Evolutionary conservation across 2,888 invertebrate species (phyloP), one percentile per base, ranked within the genome.

Genomic region (Nymphalis urticae): DNA sequence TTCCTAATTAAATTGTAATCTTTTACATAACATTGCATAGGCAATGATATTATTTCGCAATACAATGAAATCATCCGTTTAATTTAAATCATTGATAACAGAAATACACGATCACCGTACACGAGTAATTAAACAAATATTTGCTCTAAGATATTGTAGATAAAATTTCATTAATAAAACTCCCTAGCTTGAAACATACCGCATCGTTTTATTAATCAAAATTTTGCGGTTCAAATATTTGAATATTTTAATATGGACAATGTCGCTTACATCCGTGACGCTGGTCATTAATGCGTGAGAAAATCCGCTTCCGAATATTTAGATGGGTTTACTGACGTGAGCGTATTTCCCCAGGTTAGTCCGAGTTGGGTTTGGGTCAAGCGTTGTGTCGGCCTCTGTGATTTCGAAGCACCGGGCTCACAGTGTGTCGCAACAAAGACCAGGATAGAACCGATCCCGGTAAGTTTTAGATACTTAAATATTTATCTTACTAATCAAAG

Each of bases 331-430:
- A 68, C 75, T 81, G 80, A 82, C 78, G 79, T 70, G 68, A 42
- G 66, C 72, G 81, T 84, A 72, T 83, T 85, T 88, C 84, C 85
- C 83, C 88, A 92, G 92, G 83, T 92, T 73, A 87, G 80, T 70
- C 92, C 92, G 5, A 83, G 87, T 56, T 85, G 88, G 7, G 88
- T 90, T 70, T 92, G 92, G 92, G 88, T 92, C 65, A 90, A 90
- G 74, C 82, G 89, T 16, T 92, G 92, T 76, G 86, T 88, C 64
- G 92, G 92, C 10, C 84, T 90, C 62, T 92, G 92, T 79, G 87
- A 88, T 78, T 86, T 82, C 73, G 85, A 83, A 51, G 81, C 79
- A 68, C 78, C 79, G 1, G 88, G 86, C 62, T 82, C 85, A 66
- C 77, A 79, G 42, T 92, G 92, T 77, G 80, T 86, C 51, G 79